Base-by-base conservation (phyloP, 2,113 vertebrate species). In the Thunnus thynnus region DNA sequence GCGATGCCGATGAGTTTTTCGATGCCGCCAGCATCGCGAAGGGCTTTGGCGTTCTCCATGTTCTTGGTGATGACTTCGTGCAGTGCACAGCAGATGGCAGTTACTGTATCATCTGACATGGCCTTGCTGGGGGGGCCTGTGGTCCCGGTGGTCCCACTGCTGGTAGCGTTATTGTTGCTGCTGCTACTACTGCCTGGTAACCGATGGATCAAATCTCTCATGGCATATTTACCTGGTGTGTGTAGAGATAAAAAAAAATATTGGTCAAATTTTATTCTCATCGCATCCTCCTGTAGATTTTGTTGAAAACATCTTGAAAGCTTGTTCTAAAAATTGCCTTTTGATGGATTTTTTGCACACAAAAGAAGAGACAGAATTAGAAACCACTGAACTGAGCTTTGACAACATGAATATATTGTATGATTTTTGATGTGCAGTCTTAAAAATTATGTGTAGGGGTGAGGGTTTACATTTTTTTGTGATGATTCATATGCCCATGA, bases 1-100 rank as follows among this genome's bases (percentile, higher is more conserved):
- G 98, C 98, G 85, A 99, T 99, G 94, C 97, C 96, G 55, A 99
- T 97, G 89, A 99, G 94, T 93, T 99, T 99, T 92, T 99, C 98
- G 30, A 99, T 99, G 89, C 98, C 98, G 0, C 98, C 98, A 0
- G 98, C 97, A 41, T 99, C 98, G 27, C 98, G 96, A 92, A 99
- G 96, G 92, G 97, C 98, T 96, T 99, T 99, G 95, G 98, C 97
- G 3, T 99, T 99, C 95, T 99, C 98, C 98, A 99, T 99, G 92
- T 99, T 99, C 95, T 99, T 99, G 91, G 97, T 99, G 93, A 99
- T 99, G 91, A 99, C 98, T 94, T 99, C 98, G 1, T 99, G 98
- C 78, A 99, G 96, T 44, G 98, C 98, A 65, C 98, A 99, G 95
- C 98, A 99, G 92, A 99, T 96, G 18, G 98, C 98, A 62, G 98